Conservation (phyloP, 2,888 invertebrate genomes). For the Acronicta alni region DNA sequence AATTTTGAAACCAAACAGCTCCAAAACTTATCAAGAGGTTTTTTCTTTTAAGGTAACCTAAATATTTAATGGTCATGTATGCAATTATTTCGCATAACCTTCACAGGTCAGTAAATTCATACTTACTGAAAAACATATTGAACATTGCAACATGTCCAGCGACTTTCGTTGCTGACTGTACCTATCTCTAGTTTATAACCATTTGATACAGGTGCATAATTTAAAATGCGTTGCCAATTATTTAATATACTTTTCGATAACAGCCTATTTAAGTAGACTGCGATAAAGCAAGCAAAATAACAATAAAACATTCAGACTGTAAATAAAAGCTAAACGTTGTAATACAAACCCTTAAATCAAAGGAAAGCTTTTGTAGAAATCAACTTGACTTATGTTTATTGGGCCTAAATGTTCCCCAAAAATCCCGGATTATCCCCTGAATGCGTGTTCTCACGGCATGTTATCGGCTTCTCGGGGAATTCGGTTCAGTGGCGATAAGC, state of each 20-base stretch:
- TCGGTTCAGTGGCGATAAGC: constrained; percentile 77
- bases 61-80: too few relatives aligned
- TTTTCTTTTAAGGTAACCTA: too few relatives aligned
- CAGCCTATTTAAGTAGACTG: constrained; percentile 25
- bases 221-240: constrained; percentile 3
- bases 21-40: too few relatives aligned
- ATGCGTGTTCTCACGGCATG: constrained; percentile 76
- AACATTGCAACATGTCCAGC: too few relatives aligned
- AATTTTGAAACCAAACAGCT: too few relatives aligned
- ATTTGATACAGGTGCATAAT: constrained; percentile 20
- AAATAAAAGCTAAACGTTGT: constrained; percentile 55
- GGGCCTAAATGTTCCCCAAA: constrained; percentile 60
- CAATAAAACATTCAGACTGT: constrained; percentile 37
- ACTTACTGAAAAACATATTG: too few relatives aligned
- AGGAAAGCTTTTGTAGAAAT: constrained; percentile 64
- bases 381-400: constrained; percentile 67
- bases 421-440: constrained; percentile 70
- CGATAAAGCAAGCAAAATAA: constrained; percentile 23
- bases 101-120: too few relatives aligned
- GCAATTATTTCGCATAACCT: too few relatives aligned
- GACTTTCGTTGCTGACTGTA: too few relatives aligned
- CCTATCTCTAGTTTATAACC: too few relatives aligned
- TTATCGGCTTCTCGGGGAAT: constrained; percentile 78
- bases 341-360: constrained; percentile 44
- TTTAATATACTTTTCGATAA: constrained; percentile 22